These are phyloP conservation scores for Chionodraco myersi DNA, from an alignment of 2,113 vertebrate species.

Conservation along the genomic window DNA sequence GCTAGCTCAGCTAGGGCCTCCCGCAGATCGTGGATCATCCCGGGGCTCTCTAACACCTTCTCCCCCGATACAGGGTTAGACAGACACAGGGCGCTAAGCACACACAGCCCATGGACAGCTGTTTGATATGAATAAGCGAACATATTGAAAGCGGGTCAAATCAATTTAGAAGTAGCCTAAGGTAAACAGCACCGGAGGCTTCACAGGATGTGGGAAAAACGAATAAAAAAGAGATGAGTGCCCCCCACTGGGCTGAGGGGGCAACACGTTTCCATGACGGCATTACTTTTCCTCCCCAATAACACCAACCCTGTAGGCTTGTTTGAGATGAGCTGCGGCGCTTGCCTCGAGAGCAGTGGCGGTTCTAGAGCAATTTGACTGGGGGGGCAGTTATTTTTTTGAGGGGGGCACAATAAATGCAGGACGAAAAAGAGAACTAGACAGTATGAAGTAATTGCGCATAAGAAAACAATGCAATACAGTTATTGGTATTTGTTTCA, in stretches of 20 bases:
- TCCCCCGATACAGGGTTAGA: conserved; percentile 25
- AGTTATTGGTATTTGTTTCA: no score
- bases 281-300: not conserved
- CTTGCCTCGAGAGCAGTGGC: no score
- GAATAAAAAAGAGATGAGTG: not conserved
- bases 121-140: fast-evolving
- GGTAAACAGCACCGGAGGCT: no score
- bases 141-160: not conserved
- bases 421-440: no score
- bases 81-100: not conserved
- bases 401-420: no score
- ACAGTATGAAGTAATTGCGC: no score
- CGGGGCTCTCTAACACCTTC: conserved; percentile 18
- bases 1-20: conserved; percentile 45
- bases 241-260: conserved; percentile 18
- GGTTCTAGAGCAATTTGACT: no score
- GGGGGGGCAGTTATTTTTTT: no score
- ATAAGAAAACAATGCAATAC: no score
- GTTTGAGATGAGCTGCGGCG: no score
- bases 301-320: no score
- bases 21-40: conserved; percentile 45
- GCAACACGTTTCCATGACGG: not conserved
- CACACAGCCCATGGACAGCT: not conserved
- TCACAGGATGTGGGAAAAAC: not conserved
- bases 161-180: not conserved